Percentiles rank a stretch among this genome's conserved stretches.
Conservation (phyloP, 2,113 vertebrate genomes). For the Hemichromis elongatus region DNA sequence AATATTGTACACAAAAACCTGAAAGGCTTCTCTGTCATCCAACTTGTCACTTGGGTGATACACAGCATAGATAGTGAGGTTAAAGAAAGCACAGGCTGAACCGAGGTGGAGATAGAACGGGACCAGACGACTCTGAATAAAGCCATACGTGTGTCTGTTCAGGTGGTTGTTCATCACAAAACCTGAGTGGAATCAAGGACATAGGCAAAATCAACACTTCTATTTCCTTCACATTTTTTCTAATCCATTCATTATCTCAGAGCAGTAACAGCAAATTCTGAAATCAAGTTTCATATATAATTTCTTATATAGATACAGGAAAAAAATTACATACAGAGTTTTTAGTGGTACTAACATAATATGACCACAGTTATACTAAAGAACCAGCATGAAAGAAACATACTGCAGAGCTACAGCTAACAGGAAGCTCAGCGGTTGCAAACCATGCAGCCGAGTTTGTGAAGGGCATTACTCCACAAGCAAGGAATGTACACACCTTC, state of each 20-base stretch:
- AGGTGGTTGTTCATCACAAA: slow-evolving; percentile 80
- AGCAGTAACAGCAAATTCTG: not conserved
- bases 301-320: fast-evolving
- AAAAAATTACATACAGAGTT: not conserved
- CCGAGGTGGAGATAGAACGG: slow-evolving; percentile 79
- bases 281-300: not conserved
- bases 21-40: slow-evolving; percentile 65
- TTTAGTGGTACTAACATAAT: not conserved
- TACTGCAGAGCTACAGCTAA: not conserved
- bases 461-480: not conserved
- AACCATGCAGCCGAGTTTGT: not conserved
- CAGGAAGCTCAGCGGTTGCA: not conserved
- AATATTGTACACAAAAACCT: slow-evolving; percentile 54
- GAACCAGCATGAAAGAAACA: not conserved
- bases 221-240: no score
- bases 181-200: slow-evolving; percentile 41
- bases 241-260: not conserved
- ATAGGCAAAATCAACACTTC: not conserved
- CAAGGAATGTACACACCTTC: not conserved
- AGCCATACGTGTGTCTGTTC: slow-evolving; percentile 77
- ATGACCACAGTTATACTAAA: not conserved
- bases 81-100: slow-evolving; percentile 80
- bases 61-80: slow-evolving; percentile 76
- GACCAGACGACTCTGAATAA: slow-evolving; percentile 77
- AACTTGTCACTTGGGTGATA: slow-evolving; percentile 75